Conservation (phyloP, 2,888 invertebrate genomes). For the Gastrophysa polygoni region DNA sequence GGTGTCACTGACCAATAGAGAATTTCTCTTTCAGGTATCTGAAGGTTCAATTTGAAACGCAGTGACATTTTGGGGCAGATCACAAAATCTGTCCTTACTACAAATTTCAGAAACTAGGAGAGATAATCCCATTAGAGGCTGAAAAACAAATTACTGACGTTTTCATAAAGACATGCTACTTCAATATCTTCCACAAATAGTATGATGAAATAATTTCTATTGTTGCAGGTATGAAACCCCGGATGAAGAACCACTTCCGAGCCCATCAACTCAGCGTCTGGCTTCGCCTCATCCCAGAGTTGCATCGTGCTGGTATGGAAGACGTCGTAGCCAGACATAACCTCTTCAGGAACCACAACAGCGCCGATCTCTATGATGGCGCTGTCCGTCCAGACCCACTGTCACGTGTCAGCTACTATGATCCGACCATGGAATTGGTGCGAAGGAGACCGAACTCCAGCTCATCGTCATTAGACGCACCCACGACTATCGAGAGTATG, state of each 20-base stretch:
- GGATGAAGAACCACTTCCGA: constrained; percentile 90
- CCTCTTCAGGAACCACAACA: constrained; percentile 87
- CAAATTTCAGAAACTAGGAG: no score
- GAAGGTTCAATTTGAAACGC: no score
- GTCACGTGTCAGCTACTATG: constrained; percentile 67
- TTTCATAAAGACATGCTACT: no score
- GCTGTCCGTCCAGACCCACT: constrained; percentile 85
- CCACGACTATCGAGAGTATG: constrained; percentile 73
- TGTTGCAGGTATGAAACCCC: constrained; percentile 83
- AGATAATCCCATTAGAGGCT: no score
- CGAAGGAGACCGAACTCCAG: constrained; percentile 65
- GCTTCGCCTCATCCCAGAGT: constrained; percentile 91
- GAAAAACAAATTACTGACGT: no score
- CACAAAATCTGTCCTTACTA: no score
- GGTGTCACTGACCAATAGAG: no score
- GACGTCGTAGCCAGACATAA: constrained; percentile 87
- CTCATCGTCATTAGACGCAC: constrained; percentile 66
- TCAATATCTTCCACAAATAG: no score
- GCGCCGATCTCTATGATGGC: constrained; percentile 88
- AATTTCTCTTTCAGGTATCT: no score
- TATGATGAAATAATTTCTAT: constrained; percentile 21
- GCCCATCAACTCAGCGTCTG: constrained; percentile 95
- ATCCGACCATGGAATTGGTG: constrained; percentile 67
- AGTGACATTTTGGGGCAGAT: no score
- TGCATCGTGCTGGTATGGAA: constrained; percentile 87